Percentiles rank a stretch among this genome's conserved stretches.
phyloP scores from a whole-genome alignment of 2,113 vertebrate genomes.

The Dermatemys mawii region DNA sequence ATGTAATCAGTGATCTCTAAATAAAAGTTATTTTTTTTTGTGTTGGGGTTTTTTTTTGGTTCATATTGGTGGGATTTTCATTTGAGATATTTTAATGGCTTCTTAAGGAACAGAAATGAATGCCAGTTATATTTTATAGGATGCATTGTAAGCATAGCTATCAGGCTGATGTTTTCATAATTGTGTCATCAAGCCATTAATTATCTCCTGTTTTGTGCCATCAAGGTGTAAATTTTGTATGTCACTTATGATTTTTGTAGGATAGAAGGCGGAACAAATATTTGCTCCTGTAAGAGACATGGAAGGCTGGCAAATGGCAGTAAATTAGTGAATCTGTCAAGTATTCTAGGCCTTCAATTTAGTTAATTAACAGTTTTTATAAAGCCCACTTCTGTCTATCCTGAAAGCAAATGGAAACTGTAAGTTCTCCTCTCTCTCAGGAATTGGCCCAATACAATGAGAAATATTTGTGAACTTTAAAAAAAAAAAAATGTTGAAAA shows the following conservation, averaged over 20 bases:
- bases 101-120: not conserved
- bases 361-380: not conserved
- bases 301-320: not conserved
- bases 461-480: not conserved
- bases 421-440: not conserved
- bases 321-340: not conserved
- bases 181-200: not conserved
- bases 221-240: not conserved
- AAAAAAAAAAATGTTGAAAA: too few species aligned
- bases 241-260: not conserved
- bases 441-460: not conserved
- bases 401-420: not conserved
- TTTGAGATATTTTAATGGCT: not conserved
- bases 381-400: not conserved
- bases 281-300: not conserved
- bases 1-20: not conserved
- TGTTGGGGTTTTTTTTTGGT: not conserved
- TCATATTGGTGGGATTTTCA: not conserved
- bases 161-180: not conserved
- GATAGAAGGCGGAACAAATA: not conserved
- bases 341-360: not conserved
- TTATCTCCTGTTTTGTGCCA: not conserved
- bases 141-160: not conserved
- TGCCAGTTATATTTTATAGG: not conserved
- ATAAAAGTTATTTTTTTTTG: too few species aligned